Evolutionary conservation across 2,113 vertebrate species (phyloP).

Genomic region (Dasyurus viverrinus): DNA sequence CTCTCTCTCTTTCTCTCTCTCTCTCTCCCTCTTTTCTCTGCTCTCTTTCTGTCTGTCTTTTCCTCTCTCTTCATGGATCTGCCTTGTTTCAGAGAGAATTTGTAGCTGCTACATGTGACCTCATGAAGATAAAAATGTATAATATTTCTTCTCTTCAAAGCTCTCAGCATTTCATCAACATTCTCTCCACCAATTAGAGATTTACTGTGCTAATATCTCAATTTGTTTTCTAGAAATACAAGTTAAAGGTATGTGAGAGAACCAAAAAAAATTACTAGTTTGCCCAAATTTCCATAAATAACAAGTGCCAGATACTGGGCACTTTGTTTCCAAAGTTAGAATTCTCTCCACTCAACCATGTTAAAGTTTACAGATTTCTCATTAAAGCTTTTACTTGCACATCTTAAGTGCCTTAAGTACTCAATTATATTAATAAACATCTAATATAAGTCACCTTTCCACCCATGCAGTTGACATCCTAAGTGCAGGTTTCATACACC

Average conservation of each 20-base stretch:
- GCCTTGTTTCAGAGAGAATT: not conserved
- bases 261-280: not conserved
- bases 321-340: not conserved
- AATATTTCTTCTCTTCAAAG: not conserved
- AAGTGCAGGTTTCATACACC: too few relatives aligned
- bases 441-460: too few relatives aligned
- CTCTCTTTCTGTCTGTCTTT: not conserved
- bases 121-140: not conserved
- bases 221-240: not conserved
- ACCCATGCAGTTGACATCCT: too few relatives aligned
- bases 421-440: too few relatives aligned
- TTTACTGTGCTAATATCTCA: not conserved
- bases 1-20: too few relatives aligned
- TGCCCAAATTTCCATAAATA: not conserved
- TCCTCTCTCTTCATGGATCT: too few relatives aligned
- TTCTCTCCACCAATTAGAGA: not conserved
- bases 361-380: not conserved
- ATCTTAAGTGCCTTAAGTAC: too few relatives aligned
- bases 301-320: not conserved
- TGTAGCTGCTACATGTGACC: too few relatives aligned
- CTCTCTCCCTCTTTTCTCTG: too few relatives aligned
- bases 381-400: too few relatives aligned
- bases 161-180: not conserved
- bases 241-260: not conserved
- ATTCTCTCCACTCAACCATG: not conserved